Conservation (phyloP, 2,113 vertebrate genomes). For the Carollia perspicillata region DNA sequence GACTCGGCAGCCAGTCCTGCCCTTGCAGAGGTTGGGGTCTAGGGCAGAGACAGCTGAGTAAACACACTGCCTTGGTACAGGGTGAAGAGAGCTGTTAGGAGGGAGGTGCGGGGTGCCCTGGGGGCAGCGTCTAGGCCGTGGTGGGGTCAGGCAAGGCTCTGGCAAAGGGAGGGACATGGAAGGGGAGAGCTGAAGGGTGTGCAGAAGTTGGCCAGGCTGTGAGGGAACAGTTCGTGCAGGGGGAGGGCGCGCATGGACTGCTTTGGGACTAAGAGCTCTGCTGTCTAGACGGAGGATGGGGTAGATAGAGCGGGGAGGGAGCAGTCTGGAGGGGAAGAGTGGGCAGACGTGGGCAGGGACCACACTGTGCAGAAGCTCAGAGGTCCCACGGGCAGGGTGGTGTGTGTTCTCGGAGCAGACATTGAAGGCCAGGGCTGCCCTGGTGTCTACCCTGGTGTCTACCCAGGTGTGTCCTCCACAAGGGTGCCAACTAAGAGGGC, state of each 20-base stretch:
- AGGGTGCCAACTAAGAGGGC: neutral
- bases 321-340: fast-evolving
- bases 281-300: neutral
- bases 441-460: no score
- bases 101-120: neutral
- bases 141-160: neutral
- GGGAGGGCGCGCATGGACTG: fast-evolving
- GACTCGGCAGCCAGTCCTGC: neutral
- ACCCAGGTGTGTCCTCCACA: neutral
- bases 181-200: neutral
- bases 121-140: neutral
- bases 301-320: neutral
- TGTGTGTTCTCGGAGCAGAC: neutral
- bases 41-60: neutral
- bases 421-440: neutral
- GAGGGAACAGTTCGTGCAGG: neutral
- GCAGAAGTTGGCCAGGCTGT: neutral
- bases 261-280: neutral
- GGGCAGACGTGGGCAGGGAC: neutral
- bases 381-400: neutral
- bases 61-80: neutral
- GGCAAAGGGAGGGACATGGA: neutral
- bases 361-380: neutral
- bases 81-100: neutral
- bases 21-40: neutral